Conservation (phyloP, 2,888 invertebrate genomes). For the Papilio demoleus region DNA sequence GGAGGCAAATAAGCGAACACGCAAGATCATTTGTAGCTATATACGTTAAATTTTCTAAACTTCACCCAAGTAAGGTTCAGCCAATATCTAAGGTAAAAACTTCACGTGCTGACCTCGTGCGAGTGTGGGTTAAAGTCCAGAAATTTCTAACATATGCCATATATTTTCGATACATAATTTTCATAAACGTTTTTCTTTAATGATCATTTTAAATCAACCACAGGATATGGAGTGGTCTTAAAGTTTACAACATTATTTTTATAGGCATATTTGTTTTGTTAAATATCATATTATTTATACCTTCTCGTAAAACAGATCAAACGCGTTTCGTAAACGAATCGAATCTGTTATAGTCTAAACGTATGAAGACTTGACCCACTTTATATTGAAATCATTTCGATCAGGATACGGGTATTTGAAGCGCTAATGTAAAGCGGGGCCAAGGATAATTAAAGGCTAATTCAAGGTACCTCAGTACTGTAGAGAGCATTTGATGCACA, state of each 20-base stretch:
- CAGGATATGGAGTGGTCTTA: not conserved
- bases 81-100: too few relatives aligned
- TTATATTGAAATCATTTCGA: constrained; percentile 22
- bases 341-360: constrained; percentile 27
- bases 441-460: constrained; percentile 5
- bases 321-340: constrained; percentile 30
- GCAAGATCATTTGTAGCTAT: too few relatives aligned
- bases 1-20: too few relatives aligned
- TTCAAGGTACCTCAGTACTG: too few relatives aligned
- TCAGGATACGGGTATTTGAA: constrained; percentile 6
- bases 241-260: constrained; percentile 10
- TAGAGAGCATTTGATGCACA: too few relatives aligned
- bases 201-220: not conserved
- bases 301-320: constrained; percentile 37
- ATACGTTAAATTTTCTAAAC: too few relatives aligned
- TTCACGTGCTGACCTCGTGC: too few relatives aligned
- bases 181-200: not conserved
- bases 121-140: too few relatives aligned
- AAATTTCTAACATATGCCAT: too few relatives aligned
- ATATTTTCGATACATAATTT: too few relatives aligned
- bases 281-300: constrained; percentile 30
- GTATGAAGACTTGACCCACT: constrained; percentile 35
- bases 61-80: too few relatives aligned
- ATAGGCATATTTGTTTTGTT: constrained; percentile 19
- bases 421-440: constrained; percentile 8